Base-by-base conservation (phyloP, 37 sponge, comb jelly and placozoan species). In the Beroe ovata region DNA sequence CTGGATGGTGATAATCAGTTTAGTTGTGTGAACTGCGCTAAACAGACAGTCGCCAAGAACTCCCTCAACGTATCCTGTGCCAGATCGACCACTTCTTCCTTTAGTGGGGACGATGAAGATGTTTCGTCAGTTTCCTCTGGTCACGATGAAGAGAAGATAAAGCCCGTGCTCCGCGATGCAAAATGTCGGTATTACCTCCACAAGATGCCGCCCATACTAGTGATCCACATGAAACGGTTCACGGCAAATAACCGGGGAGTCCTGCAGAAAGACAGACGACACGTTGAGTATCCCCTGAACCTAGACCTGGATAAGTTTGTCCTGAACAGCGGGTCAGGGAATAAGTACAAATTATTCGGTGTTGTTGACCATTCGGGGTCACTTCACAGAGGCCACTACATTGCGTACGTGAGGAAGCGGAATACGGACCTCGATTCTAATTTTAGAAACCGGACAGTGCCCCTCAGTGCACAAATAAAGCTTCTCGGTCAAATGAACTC, bases 181-280 rank as follows among this genome's bases (percentile, higher is more conserved):
- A 91, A 90, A 8, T 94, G 93, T 60, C 93, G 92, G 88, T 69
- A 95, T 59, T 90, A 93, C 14, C 84, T 97, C 2, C 8, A 90
- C 26, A 47, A 59, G 0, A 92, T 90, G 0, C 96, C 99, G 0
- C 89, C 77, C 0, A 89, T 97, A 23, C 92, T 97, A 26, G 92
- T 92, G 19, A 77, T 97, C n/a, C 93, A 95, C 88, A 69, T 97
- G 89, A 97, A 97, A 90, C 92, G 99, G 32, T 97, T 97, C 64
- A 40, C 91, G 3, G 95, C 95, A 26, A 63, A 69, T n/a, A 91
- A 92, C 21, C 42, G 90, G 8, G 64, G 89, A 8, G 29, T 89
- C 37, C 77, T 92, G 32, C 64, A 59, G 33, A 97, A 97, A 92
- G 93, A 94, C 91, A 91, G 89, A 59, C 69, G 88, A 21, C 91